These are phyloP conservation scores for Danionella dracula DNA, from an alignment of 2,797 vertebrate genomes.

Conservation along the genomic window DNA sequence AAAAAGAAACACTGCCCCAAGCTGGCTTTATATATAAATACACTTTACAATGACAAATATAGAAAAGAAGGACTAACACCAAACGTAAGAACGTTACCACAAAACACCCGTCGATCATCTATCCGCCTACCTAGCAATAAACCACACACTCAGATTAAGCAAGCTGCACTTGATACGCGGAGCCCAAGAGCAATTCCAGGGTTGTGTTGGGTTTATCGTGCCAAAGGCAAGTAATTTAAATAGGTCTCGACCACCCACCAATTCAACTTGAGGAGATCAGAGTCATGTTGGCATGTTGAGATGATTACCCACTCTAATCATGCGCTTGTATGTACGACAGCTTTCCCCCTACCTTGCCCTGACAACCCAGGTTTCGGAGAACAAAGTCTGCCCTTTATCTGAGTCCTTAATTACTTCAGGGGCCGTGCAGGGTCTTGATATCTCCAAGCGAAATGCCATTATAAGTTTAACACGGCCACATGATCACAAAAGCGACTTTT, in stretches of 20 bases:
- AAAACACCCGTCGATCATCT: too few relatives aligned
- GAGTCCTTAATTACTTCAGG: conserved; percentile 11
- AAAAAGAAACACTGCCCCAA: too few relatives aligned
- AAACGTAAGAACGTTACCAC: too few relatives aligned
- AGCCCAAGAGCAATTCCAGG: not conserved
- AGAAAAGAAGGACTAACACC: too few relatives aligned
- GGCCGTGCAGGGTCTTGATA: conserved; percentile 1
- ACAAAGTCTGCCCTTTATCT: conserved; percentile 22
- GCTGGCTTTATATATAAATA: too few relatives aligned
- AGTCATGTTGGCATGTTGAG: conserved; percentile 23
- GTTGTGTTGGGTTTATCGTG: not conserved
- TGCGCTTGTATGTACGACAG: not conserved
- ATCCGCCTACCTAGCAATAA: conserved; percentile 13
- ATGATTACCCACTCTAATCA: conserved; percentile 29
- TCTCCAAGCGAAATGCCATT: conserved; percentile 16
- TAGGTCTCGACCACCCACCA: conserved; percentile 12
- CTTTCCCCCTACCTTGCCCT: conserved; percentile 19
- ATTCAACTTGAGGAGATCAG: conserved; percentile 14
- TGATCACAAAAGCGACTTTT: conserved; percentile 16
- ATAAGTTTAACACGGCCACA: conserved; percentile 29
- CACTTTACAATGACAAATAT: too few relatives aligned
- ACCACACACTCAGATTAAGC: conserved; percentile 6
- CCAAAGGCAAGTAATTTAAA: conserved; percentile 31
- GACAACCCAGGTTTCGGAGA: not conserved
- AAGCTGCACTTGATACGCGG: not conserved